phyloP scores from a whole-genome alignment of 2,113 vertebrate species.

The Chloebia gouldiae region DNA sequence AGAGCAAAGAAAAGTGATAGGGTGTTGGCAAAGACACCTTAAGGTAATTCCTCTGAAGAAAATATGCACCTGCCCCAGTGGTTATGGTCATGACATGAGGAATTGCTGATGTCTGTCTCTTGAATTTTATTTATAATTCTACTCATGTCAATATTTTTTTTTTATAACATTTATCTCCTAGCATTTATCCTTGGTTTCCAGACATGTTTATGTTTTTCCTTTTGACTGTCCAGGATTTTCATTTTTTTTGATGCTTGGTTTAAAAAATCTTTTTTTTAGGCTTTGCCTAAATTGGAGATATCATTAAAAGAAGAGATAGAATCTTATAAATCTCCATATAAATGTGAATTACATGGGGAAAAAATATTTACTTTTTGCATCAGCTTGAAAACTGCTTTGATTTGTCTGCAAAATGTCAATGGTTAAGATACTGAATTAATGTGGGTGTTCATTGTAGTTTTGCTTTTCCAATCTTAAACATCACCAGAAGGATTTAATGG shows the following conservation, averaged over 20 bases:
- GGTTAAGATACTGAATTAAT: neutral
- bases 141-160: neutral
- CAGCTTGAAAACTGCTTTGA: neutral
- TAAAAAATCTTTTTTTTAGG: neutral
- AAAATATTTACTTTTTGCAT: neutral
- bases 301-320: neutral
- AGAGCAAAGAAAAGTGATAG: neutral
- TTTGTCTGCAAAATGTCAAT: neutral
- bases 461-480: neutral
- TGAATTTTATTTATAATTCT: neutral
- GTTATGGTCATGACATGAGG: neutral
- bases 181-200: neutral
- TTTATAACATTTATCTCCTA: neutral
- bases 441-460: neutral
- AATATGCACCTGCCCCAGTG: neutral
- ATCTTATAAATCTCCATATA: neutral
- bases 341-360: neutral
- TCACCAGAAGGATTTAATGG: neutral
- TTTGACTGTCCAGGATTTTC: neutral
- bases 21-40: neutral
- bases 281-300: neutral
- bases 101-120: neutral
- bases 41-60: neutral
- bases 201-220: accelerated
- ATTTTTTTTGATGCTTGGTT: neutral